Percentiles rank a stretch among this genome's conserved stretches.
phyloP scores from a whole-genome alignment of 2,113 vertebrate genomes.

The Nesogale talazaci region DNA sequence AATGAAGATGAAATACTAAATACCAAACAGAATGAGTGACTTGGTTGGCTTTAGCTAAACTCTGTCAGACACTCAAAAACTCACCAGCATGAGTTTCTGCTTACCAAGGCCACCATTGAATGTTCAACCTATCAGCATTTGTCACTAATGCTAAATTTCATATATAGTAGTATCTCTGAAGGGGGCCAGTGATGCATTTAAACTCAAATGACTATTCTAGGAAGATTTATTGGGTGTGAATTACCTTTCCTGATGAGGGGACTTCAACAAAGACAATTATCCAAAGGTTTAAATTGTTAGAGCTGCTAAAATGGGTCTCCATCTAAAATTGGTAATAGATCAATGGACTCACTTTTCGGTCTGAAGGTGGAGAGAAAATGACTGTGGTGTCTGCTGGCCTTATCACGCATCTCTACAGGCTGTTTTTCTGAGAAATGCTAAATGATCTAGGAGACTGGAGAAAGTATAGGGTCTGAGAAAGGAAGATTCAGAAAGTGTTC shows the following conservation, averaged over 20 bases:
- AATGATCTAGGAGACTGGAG: neutral
- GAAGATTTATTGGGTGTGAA: conserved; percentile 14
- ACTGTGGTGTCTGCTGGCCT: neutral
- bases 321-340: neutral
- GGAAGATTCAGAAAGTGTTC: neutral
- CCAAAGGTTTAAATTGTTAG: neutral
- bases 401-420: neutral
- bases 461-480: neutral
- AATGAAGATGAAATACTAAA: neutral
- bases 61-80: neutral
- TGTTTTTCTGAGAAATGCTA: neutral
- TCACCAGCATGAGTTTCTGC: neutral
- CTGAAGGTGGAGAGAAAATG: neutral
- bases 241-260: neutral
- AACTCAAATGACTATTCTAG: neutral
- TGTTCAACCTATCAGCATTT: neutral
- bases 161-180: neutral
- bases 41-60: neutral
- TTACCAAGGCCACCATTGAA: neutral
- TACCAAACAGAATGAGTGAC: neutral
- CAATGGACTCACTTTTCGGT: neutral
- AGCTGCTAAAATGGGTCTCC: neutral
- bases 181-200: neutral
- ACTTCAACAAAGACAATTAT: neutral
- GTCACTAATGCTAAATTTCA: neutral